Evolutionary conservation across 2,797 vertebrate genomes (phyloP), one percentile per base, ranked within the genome.

Genomic region (Rhinella marina): DNA sequence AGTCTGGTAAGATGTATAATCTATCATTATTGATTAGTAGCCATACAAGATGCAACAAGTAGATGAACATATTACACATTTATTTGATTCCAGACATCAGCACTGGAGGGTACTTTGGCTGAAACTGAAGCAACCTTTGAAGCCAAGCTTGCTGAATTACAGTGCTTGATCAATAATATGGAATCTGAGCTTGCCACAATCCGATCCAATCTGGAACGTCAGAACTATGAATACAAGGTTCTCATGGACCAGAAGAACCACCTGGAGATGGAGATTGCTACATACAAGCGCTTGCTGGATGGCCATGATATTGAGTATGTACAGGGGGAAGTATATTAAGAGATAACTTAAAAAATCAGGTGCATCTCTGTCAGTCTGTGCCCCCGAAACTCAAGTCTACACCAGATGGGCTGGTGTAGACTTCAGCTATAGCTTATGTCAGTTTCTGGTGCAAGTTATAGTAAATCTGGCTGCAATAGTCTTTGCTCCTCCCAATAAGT

Each of bases 181-280:
- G 95, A 97, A 91, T 82, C 89, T 0, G 93, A 96, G 91, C 62
- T 96, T 92, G 73, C 90, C 0, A 86, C 52, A 19, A 70, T 86
- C 57, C 90, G 93, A n/a, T 66, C 70, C 0, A 94, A 59, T 21
- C 90, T 95, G 79, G 95, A 95, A 91, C 82, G 94, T 0, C 96
- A 97, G 90, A 87, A 90, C n/a, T 92, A 94, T 1, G 96, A 97
- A 68, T 97, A 96, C 91, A 90, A 93, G 91, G 89, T 91, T 84
- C 95, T 97, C 85, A 93, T 96, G 91, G 95, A 96, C 3, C 93
- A 96, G 66, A 95, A 95, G 92, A 94, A 94, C 82, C 86, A 94
- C 0, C 93, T 97, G 90, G 96, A 97, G 92, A 23, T 94, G 29
- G 96, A 97, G 93, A 97, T 97, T 61, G 91, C 90, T 0, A 94